These are phyloP conservation scores for Meteorus colon DNA, from an alignment of 2,888 invertebrate genomes.

Conservation along the genomic window DNA sequence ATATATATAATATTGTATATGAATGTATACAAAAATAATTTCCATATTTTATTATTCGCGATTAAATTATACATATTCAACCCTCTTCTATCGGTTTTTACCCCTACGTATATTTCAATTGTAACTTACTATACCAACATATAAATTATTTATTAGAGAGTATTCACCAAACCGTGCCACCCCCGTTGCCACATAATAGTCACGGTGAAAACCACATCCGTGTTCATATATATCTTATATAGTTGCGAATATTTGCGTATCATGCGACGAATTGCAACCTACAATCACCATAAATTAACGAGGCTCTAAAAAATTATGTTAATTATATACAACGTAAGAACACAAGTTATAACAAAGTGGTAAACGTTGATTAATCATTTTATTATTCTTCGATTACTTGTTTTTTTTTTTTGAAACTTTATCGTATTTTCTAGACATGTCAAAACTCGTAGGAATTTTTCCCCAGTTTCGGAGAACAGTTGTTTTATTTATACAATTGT, in stretches of 20 bases:
- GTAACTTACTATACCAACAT: not conserved
- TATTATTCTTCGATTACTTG: no score
- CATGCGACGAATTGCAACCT: not conserved
- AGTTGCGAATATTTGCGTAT: conserved; percentile 11
- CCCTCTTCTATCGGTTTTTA: conserved; percentile 11
- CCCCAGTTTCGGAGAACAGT: no score
- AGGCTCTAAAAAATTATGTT: not conserved
- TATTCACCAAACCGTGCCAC: conserved; percentile 42
- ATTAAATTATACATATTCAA: conserved; percentile 16
- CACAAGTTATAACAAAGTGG: not conserved
- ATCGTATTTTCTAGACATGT: no score
- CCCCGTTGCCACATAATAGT: conserved; percentile 24
- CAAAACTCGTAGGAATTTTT: no score
- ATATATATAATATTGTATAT: conserved; percentile 24
- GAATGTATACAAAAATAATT: not conserved
- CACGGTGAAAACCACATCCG: conserved; percentile 44
- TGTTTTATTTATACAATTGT: no score
- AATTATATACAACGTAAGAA: not conserved
- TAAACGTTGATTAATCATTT: no score
- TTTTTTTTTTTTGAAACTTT: no score
- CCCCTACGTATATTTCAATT: conserved; percentile 29
- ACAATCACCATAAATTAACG: conserved; percentile 36
- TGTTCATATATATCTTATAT: conserved; percentile 24
- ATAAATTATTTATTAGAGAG: conserved; percentile 20
- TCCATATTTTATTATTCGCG: conserved; percentile 2